phyloP scores from a whole-genome alignment of 2,113 vertebrate genomes.

The Origma solitaria region DNA sequence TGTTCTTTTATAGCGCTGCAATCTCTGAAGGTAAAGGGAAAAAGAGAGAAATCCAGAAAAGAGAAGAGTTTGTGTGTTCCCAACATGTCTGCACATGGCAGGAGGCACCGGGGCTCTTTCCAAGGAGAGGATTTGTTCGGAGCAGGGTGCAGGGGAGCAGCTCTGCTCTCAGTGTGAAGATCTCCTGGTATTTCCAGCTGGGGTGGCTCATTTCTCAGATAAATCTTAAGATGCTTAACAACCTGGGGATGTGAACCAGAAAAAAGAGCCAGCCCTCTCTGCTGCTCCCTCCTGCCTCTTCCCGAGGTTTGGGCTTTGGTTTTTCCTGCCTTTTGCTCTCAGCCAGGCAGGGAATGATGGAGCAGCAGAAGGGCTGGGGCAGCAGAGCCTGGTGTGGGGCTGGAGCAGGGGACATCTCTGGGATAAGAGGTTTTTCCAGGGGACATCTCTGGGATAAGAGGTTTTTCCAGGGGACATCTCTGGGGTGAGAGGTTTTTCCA shows the following conservation, averaged over 20 bases:
- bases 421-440: neutral
- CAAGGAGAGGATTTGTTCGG: neutral
- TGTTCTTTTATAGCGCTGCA: neutral
- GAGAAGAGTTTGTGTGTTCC: neutral
- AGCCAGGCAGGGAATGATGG: neutral
- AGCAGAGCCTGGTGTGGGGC: neutral
- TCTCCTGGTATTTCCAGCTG: neutral
- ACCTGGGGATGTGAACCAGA: neutral
- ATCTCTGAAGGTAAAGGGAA: neutral
- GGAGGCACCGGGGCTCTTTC: neutral
- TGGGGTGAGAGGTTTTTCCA: neutral
- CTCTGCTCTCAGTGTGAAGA: neutral
- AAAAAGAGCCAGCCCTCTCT: neutral
- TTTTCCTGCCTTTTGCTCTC: neutral
- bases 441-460: neutral
- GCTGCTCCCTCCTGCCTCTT: neutral
- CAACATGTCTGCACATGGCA: neutral
- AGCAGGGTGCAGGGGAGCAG: neutral
- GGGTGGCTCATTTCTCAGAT: neutral
- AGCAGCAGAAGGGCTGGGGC: neutral
- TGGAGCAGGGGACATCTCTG: neutral
- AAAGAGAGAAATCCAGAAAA: neutral
- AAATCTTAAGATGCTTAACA: neutral
- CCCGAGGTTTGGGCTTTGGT: neutral
- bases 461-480: neutral